These are phyloP conservation scores for Synanthedon formicaeformis DNA, from an alignment of 2,888 invertebrate genomes.

Conservation along the genomic window DNA sequence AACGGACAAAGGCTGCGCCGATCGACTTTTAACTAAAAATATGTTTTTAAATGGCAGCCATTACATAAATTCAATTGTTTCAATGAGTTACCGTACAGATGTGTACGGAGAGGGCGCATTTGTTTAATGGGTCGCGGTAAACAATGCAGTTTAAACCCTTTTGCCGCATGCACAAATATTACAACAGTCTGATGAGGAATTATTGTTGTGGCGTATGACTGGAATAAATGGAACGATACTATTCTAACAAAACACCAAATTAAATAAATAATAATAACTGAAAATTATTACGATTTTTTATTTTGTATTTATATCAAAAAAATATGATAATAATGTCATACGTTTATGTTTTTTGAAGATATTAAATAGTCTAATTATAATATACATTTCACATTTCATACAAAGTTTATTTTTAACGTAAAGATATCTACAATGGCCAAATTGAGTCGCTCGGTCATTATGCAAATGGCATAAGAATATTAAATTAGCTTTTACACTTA, in stretches of 20 bases:
- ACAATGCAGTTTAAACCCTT: not conserved
- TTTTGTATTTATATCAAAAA: no score
- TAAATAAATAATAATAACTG: no score
- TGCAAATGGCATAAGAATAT: constrained; percentile 45
- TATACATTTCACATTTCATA: no score
- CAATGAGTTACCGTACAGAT: not conserved
- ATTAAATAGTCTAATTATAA: no score
- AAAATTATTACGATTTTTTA: no score
- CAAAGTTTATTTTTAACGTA: not conserved
- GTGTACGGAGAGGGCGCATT: not conserved
- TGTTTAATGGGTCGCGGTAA: not conserved
- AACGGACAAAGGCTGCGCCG: not conserved
- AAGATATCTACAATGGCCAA: constrained; percentile 10
- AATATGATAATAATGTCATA: no score
- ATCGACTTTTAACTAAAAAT: not conserved
- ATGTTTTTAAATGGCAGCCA: not conserved
- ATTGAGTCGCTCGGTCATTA: constrained; percentile 54
- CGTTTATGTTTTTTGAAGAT: no score
- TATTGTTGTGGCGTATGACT: no score
- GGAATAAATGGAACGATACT: no score
- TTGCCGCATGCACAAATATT: not conserved
- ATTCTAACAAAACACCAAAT: no score
- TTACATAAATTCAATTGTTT: constrained; percentile 6
- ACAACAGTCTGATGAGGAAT: no score
- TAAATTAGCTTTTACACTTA: constrained; percentile 52